Percentiles rank a stretch among this genome's conserved stretches.
Evolutionary conservation across 2,797 vertebrate species (phyloP).

Genomic region (Antrozous pallidus): DNA sequence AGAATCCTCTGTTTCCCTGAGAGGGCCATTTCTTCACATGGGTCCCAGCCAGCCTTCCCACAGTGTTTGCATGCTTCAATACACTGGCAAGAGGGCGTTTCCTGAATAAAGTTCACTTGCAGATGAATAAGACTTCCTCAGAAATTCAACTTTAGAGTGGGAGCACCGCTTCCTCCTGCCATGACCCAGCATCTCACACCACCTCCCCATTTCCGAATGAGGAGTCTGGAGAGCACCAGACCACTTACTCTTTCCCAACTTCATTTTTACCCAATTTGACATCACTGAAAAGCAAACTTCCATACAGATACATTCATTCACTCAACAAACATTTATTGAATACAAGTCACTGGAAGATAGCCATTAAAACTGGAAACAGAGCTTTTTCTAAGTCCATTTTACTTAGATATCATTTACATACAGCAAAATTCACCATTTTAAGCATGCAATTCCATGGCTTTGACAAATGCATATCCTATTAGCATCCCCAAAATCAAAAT

Average conservation of each 20-base stretch:
- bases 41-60: not conserved
- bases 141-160: not conserved
- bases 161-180: not conserved
- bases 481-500: not conserved
- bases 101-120: not conserved
- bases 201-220: not conserved
- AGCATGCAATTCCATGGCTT: not conserved
- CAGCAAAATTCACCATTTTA: not conserved
- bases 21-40: accelerated
- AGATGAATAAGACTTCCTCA: constrained; percentile 57
- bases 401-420: not conserved
- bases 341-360: not conserved
- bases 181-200: not conserved
- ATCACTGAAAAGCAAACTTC: not conserved
- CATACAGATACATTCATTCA: not conserved
- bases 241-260: not conserved
- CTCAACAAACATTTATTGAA: not conserved
- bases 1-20: not conserved
- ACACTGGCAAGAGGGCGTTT: not conserved
- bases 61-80: not conserved
- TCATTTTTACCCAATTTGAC: not conserved
- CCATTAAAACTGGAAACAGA: not conserved
- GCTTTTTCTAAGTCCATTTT: not conserved
- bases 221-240: not conserved
- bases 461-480: not conserved